These are phyloP conservation scores for Trimorus sp. DNA, from an alignment of 2,888 invertebrate genomes.

Conservation along the genomic window DNA sequence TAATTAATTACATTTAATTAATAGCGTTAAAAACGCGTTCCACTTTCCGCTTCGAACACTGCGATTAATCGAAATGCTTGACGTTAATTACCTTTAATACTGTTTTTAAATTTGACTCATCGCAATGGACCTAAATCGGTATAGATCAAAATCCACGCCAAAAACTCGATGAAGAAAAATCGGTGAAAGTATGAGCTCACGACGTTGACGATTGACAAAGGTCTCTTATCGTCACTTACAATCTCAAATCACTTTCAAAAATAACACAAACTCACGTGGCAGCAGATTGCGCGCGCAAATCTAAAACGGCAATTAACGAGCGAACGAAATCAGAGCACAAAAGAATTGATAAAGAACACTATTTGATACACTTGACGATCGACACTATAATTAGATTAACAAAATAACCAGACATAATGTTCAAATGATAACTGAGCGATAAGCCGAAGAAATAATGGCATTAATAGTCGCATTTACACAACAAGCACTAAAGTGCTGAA, in stretches of 20 bases:
- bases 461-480: constrained; percentile 28
- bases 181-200: constrained; percentile 54
- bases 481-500: constrained; percentile 36
- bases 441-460: constrained; percentile 29
- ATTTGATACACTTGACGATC: not conserved
- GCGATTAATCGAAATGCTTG: too few species aligned
- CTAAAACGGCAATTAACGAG: constrained; percentile 8
- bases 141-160: too few species aligned
- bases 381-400: not conserved
- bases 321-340: constrained; percentile 13
- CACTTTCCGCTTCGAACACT: too few species aligned
- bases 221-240: constrained; percentile 29
- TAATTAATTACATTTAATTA: too few species aligned
- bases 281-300: not conserved
- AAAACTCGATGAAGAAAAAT: constrained; percentile 22
- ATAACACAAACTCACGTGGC: constrained; percentile 30
- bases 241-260: constrained; percentile 50
- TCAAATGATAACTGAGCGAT: constrained; percentile 16
- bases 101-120: not conserved
- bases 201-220: constrained; percentile 25
- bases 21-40: too few species aligned
- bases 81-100: too few species aligned
- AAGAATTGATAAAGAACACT: constrained; percentile 8
- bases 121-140: not conserved
- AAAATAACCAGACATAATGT: constrained; percentile 11